Base-by-base conservation (phyloP, 2,797 vertebrate species). In the Alosa sapidissima region DNA sequence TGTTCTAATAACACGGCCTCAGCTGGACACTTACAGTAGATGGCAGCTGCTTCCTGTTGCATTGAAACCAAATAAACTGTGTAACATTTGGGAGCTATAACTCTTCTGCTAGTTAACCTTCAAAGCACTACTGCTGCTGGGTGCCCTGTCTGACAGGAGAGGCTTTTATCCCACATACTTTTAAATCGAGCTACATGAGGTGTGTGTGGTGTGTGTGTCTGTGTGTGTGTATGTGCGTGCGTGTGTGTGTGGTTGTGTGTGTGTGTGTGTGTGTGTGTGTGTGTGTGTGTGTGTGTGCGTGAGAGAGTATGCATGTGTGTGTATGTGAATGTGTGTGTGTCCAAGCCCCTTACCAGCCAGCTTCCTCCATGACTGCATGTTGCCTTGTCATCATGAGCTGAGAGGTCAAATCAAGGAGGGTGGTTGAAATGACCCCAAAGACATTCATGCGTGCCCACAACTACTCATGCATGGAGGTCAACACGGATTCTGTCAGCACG, bases 31-130 rank as follows among this genome's bases (percentile, higher is more conserved):
- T 83, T 89, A 88, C 85, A 89, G 89, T 87, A 86, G 87, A 89
- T 88, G 85, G 88, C 85, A 87, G 87, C 87, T 89, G 88, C 88
- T 89, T 88, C 86, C 88, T 89, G 89, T 84, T 87, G 88, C 87
- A 88, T 83, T 88, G 84, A 89, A 87, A 85, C 68, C 65, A 86
- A 87, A 87, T 85, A 88, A 91, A 89, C 84, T 72, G n/a, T 82
- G 83, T 86, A 82, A 78, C 87, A 82, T 88, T 87, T 85, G 82
- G 86, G 84, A 90, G 87, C 87, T 65, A 86, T 86, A 88, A 89
- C 83, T 89, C 88, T 86, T 89, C 86, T 89, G 84, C 89, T 90
- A 83, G 90, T 89, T 89, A 89, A 85, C 78, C 88, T 90, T 89
- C 86, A 89, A 87, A 86, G 87, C 68, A 58, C 83, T 78, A 84